phyloP scores from a whole-genome alignment of 2,888 invertebrate genomes.

The Andrena flavipes region DNA sequence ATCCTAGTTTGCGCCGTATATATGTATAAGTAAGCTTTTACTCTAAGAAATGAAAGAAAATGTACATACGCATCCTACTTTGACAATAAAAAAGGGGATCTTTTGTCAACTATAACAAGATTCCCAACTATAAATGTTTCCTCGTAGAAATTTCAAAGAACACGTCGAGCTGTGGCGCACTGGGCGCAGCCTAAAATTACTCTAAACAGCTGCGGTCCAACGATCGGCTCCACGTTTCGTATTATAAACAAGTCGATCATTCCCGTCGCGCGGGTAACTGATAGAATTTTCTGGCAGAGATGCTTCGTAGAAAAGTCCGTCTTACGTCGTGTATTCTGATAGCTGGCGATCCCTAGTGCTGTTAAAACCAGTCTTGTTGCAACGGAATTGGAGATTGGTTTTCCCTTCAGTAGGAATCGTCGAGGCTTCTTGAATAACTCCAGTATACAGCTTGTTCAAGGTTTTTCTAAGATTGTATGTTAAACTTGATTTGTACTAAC shows the following conservation, averaged over 20 bases:
- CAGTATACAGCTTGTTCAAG: constrained; percentile 11
- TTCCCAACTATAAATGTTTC: constrained; percentile 13
- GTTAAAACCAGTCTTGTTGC: constrained; percentile 12
- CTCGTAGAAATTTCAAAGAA: neutral
- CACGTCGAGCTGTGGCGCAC: neutral
- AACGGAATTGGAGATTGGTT: constrained; percentile 9
- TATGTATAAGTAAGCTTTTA: constrained; percentile 39
- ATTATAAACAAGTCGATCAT: neutral
- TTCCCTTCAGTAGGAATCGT: constrained; percentile 14
- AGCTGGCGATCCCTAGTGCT: neutral
- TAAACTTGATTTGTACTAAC: neutral
- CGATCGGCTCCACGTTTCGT: neutral
- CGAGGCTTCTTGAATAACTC: neutral
- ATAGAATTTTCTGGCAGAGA: constrained; percentile 4
- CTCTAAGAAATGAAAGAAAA: constrained; percentile 29
- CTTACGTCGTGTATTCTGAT: neutral
- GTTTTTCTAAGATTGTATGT: neutral
- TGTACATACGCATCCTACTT: constrained; percentile 49
- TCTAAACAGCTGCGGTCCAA: constrained; percentile 9
- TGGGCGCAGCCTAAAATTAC: neutral
- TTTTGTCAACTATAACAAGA: neutral
- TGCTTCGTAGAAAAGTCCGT: constrained; percentile 6
- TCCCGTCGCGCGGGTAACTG: constrained; percentile 1
- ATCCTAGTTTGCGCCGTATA: constrained; percentile 47
- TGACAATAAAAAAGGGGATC: constrained; percentile 23